Conservation (phyloP, 2,113 vertebrate species). For the Gallinago undulata region DNA sequence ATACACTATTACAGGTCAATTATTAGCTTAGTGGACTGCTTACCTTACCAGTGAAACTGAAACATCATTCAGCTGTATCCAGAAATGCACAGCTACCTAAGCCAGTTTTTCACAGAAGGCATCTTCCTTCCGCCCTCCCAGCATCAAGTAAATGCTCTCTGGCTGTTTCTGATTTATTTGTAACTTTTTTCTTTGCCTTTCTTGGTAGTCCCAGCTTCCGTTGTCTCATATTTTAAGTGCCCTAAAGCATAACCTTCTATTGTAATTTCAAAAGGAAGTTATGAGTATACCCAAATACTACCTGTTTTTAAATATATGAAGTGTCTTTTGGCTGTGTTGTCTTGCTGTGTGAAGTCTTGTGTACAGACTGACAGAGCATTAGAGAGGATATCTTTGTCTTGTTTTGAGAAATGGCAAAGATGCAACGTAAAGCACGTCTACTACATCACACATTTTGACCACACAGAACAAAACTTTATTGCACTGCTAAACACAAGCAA, state of each 20-base stretch:
- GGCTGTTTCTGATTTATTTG: neutral
- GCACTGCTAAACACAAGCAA: neutral
- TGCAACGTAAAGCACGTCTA: neutral
- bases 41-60: neutral
- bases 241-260: neutral
- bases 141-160: neutral
- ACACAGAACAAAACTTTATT: neutral
- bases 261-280: neutral
- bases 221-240: neutral
- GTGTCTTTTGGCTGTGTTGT: neutral
- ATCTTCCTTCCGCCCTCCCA: rapidly evolving
- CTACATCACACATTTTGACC: neutral
- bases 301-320: neutral
- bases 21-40: neutral
- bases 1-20: neutral
- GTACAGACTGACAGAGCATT: neutral
- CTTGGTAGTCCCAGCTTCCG: neutral
- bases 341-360: neutral
- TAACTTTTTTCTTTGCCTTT: neutral
- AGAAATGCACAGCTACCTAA: neutral
- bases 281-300: neutral
- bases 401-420: neutral
- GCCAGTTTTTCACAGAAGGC: neutral
- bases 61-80: neutral
- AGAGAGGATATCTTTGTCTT: neutral